Base-by-base conservation (phyloP, 2,888 invertebrate species). In the Barypeithes pellucidus region DNA sequence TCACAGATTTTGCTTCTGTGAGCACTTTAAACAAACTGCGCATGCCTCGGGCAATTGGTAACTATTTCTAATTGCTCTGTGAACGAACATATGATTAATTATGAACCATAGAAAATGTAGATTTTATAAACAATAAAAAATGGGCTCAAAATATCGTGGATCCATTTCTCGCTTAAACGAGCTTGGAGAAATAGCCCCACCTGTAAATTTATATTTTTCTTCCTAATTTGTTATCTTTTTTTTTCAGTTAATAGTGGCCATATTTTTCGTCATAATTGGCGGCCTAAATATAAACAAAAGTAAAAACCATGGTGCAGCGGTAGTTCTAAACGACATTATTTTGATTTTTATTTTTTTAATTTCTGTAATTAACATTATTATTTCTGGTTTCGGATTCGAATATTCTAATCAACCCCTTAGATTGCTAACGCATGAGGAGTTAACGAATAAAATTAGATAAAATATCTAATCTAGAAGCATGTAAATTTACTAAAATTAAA, bases 381-480 rank as follows among this genome's bases (percentile, higher is more conserved):
- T 93, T 82, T 94, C 95, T 52, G 93, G 93, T 45, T 95, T 96
- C 82, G 95, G 95, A 62, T 92, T 95, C 78, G 94, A 95, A 82
- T 92, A 92, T 83, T 91, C 93, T 9, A 92, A 90, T 80, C 90
- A 89, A 78, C 90, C 92, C 0, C 84, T 92, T 65, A 86, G 88
- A 77, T 86, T 91, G 36, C 65, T 76, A 20, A 70, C 69, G 2
- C 61, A 67, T 16, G 43, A 45, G 22, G 50, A 47, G 24, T 39
- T 62, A 12, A 8, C 61, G 2, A 45, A 41, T 4, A 70, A 63
- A 33, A 59, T 54, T 41, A 67, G 54, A 67, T 66, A 61, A 72
- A 72, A 45, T 24, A 52, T n/a, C n/a, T n/a, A n/a, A n/a, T n/a
- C n/a, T n/a, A n/a, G n/a, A n/a, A n/a, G n/a, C n/a, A n/a, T n/a